Evolutionary conservation across 2,113 vertebrate species (phyloP).

Genomic region (Dasyornis broadbenti): DNA sequence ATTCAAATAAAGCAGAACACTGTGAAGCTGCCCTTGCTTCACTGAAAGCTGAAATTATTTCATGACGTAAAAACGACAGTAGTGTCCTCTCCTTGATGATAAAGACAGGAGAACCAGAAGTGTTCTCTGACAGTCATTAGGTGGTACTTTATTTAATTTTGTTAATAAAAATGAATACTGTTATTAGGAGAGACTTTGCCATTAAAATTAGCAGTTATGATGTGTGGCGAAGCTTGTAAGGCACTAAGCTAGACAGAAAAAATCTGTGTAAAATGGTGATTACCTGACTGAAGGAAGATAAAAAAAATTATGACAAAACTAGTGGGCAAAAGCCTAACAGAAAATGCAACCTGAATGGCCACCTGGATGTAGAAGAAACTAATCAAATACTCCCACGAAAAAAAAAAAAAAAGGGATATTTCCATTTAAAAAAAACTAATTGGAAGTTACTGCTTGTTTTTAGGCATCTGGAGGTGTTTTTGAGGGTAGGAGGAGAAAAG

Average conservation of each 20-base stretch:
- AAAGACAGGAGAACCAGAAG: not conserved
- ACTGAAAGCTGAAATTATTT: not conserved
- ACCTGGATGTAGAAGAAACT: not conserved
- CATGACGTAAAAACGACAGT: not conserved
- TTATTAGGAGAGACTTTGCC: not conserved
- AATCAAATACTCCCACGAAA: not conserved
- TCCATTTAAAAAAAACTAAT: not conserved
- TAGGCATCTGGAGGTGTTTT: not conserved
- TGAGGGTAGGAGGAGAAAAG: not conserved
- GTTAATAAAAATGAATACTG: not conserved
- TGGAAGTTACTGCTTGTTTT: not conserved
- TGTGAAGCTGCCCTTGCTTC: not conserved
- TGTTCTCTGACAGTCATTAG: fast-evolving
- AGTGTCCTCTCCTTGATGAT: not conserved
- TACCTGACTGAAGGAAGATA: not conserved
- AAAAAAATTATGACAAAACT: not conserved
- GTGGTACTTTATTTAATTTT: not conserved
- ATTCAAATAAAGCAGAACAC: not conserved
- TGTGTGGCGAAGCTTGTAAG: not conserved
- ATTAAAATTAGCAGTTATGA: not conserved
- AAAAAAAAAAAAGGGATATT: not conserved
- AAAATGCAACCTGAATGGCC: not conserved
- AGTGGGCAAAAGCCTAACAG: not conserved
- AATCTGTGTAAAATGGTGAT: not conserved
- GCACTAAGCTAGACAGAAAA: not conserved